These are phyloP conservation scores for Paedocypris sp. DNA, from an alignment of 2,113 vertebrate genomes.

Conservation along the genomic window DNA sequence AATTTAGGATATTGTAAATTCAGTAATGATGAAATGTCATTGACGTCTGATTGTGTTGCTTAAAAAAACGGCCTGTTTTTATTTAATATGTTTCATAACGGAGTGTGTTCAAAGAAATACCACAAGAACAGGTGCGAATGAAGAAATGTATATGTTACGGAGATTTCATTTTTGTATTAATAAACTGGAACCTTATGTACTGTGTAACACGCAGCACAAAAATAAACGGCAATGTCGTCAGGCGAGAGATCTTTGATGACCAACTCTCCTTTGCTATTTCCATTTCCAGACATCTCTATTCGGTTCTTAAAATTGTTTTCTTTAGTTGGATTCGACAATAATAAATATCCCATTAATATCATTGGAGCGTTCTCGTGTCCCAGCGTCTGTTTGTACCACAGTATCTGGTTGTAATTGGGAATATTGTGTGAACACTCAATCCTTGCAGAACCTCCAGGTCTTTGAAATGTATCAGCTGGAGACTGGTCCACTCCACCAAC, in stretches of 20 bases:
- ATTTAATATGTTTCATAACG: neutral
- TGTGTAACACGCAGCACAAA: conserved; percentile 27
- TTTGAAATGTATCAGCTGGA: neutral
- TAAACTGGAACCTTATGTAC: neutral
- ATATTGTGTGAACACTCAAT: conserved; percentile 10
- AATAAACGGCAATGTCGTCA: conserved; percentile 17
- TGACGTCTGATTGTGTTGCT: too few relatives aligned
- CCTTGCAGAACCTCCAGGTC: neutral
- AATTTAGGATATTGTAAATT: too few relatives aligned
- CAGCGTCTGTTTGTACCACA: conserved; percentile 13
- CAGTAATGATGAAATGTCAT: too few relatives aligned
- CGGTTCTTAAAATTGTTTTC: neutral
- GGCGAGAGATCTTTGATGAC: neutral
- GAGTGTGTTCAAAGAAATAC: neutral
- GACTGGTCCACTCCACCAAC: conserved; percentile 3
- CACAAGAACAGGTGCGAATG: conserved; percentile 17
- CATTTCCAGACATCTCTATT: conserved; percentile 2
- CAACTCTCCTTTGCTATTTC: neutral
- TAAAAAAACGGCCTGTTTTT: too few relatives aligned
- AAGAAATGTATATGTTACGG: neutral
- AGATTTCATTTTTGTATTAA: conserved; percentile 13
- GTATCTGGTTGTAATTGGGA: neutral
- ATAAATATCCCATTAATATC: conserved; percentile 9
- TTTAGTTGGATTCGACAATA: fast-evolving
- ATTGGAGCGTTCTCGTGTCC: neutral